A percentile compares a stretch with the other conserved stretches of the same genome.
phyloP scores from a whole-genome alignment of 2,888 invertebrate species.

The Horisme vitalbata region DNA sequence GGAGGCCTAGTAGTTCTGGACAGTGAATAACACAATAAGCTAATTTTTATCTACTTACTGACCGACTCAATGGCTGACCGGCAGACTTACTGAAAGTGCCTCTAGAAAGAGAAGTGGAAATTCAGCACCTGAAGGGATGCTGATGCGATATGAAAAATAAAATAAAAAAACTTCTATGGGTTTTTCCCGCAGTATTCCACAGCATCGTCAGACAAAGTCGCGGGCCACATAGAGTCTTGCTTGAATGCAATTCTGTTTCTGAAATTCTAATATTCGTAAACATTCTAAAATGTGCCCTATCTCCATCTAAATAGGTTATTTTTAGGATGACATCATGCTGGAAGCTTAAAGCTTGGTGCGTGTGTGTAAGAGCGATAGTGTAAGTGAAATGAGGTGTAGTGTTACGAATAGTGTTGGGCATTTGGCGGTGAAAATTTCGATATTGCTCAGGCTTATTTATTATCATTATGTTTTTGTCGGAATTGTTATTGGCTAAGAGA shows the following conservation, averaged over 20 bases:
- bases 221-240: constrained; percentile 31
- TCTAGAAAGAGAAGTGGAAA: too few species aligned
- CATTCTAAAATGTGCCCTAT: constrained; percentile 23
- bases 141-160: too few species aligned
- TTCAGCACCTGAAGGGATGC: too few species aligned
- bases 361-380: constrained; percentile 36
- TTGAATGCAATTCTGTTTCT: constrained; percentile 29
- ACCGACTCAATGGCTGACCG: too few species aligned
- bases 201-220: constrained; percentile 29
- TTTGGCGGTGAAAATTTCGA: constrained; percentile 24
- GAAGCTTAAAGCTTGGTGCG: constrained; percentile 45
- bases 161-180: too few species aligned
- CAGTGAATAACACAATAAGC: too few species aligned
- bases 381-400: constrained; percentile 41
- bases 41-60: too few species aligned
- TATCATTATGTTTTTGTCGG: neutral
- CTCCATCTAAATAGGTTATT: fast-evolving
- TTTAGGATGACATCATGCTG: constrained; percentile 7
- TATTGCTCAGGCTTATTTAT: constrained; percentile 1
- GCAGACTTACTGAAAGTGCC: too few species aligned
- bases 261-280: neutral
- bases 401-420: constrained; percentile 30
- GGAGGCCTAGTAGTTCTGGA: too few species aligned
- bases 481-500: too few species aligned
- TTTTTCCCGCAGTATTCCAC: constrained; percentile 10